Base-by-base conservation (phyloP, 2,797 vertebrate genomes). In the Vultur gryphus region DNA sequence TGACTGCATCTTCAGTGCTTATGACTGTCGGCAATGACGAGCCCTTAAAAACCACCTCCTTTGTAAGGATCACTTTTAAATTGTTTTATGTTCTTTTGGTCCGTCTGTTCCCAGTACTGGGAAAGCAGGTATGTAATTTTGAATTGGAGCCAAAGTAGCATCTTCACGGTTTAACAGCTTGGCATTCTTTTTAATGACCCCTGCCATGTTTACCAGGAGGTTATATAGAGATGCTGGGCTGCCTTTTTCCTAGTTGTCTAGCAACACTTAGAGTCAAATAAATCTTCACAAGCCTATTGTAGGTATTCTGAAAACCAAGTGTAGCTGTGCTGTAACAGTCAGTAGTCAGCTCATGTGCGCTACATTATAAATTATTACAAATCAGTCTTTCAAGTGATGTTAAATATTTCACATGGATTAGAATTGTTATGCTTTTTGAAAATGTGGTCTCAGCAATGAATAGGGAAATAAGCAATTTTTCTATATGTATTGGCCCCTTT, bases 111-210 rank as follows among this genome's bases (percentile, higher is more conserved):
- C 82, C 77, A 84, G 44, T 43, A 26, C 46, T 83, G 82, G 91
- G 55, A 85, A 92, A 57, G 57, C 69, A 91, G 79, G 65, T 93
- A 33, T 48, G 57, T 61, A 11, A n/a, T 59, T 89, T 54, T 86
- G 82, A 86, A 43, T 49, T 75, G 61, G 13, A 95, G 71, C 71
- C 82, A 65, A 61, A 78, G 89, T 46, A 89, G 46, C 52, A 71
- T 97, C 93, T 92, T 96, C 81, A 71, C 0, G 5, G 57, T 76
- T 92, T 93, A 89, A 73, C 79, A 87, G 52, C 79, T 89, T 92
- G 71, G n/a, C 55, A 16, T 87, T 89, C 41, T 70, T 75, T 84
- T 52, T 73, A 46, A 76, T 75, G 78, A 59, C 59, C 41, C 55
- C 65, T 87, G 71, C 81, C 3, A 4, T 83, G 77, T 89, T 92